Conservation (phyloP, 2,888 invertebrate genomes). For the Allophyes oxyacanthae region DNA sequence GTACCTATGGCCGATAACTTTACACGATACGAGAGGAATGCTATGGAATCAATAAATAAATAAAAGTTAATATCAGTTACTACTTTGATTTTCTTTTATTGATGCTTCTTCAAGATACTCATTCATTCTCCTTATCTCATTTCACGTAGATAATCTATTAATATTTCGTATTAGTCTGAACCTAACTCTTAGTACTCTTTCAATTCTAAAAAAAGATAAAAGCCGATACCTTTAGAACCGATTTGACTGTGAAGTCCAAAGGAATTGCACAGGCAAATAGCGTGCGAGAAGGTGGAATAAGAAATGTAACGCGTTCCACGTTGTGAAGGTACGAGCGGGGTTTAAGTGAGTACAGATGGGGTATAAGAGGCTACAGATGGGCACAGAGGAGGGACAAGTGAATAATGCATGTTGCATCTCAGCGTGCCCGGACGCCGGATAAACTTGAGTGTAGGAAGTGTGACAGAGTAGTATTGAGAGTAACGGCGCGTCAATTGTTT, state of each 20-base stretch:
- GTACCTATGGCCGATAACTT: no score
- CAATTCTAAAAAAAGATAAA: constrained; percentile 3
- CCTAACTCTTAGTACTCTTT: not conserved
- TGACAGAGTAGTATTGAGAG: constrained; percentile 1
- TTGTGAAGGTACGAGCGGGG: constrained; percentile 28
- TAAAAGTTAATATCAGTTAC: no score
- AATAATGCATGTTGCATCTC: constrained; percentile 60
- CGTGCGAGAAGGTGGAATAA: constrained; percentile 41
- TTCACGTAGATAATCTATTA: not conserved
- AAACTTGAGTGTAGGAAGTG: constrained; percentile 45
- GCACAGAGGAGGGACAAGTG: constrained; percentile 49
- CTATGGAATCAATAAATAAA: no score
- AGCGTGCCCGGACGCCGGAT: constrained; percentile 32
- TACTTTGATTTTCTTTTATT: no score
- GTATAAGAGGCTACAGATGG: constrained; percentile 15
- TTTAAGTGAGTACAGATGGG: constrained; percentile 10
- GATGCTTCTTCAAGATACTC: no score
- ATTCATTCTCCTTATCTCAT: no score
- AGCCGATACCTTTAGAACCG: constrained; percentile 11
- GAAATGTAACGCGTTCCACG: constrained; percentile 40
- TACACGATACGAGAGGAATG: no score
- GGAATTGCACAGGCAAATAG: constrained; percentile 29
- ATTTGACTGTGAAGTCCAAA: constrained; percentile 10
- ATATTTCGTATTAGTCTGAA: not conserved
- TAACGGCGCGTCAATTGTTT: constrained; percentile 12